Evolutionary conservation across 2,797 vertebrate genomes (phyloP), one percentile per base, ranked within the genome.

Genomic region (Hipposideros larvatus): DNA sequence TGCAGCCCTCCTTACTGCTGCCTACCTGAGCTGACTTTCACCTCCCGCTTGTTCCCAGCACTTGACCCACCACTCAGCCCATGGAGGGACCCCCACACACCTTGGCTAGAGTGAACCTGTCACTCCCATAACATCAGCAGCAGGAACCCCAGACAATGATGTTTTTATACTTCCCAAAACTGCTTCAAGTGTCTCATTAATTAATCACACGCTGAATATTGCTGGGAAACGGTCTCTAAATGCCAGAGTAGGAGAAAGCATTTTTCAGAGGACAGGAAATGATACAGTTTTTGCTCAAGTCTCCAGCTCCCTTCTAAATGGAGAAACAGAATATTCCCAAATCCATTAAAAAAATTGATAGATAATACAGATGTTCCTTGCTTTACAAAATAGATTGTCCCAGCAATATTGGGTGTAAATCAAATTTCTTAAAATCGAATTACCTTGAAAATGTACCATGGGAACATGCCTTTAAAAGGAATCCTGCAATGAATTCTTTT

Each of bases 251-350:
- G 92, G 88, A 91, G 92, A 96, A 92, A 94, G 89, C 82, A 41
- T 78, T 96, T 97, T 96, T 87, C 96, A 87, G 92, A 94, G 83
- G 48, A 97, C 97, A 98, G 97, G 97, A 98, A 98, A 98, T 97
- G 97, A 98, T 97, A 93, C 94, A 94, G 96, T 77, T 91, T 96
- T 87, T 91, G 87, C 94, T 97, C 94, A 83, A 87, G 83, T 71
- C 95, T 97, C 94, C 84, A 94, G 92, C 79, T 96, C 96, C 43
- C 22, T 92, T 88, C 95, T 97, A 97, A 97, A 97, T 68, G 96
- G 95, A 98, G 97, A 98, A 97, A 97, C 97, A 97, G 95, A 97
- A 93, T 97, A 98, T 93, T 97, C 95, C 95, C 97, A 94, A 95
- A 96, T 94, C 97, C 97, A 97, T 96, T 57, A 15, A 70, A 96